These are phyloP conservation scores for Cerastis rubricosa DNA, from an alignment of 2,888 invertebrate species.

Conservation along the genomic window DNA sequence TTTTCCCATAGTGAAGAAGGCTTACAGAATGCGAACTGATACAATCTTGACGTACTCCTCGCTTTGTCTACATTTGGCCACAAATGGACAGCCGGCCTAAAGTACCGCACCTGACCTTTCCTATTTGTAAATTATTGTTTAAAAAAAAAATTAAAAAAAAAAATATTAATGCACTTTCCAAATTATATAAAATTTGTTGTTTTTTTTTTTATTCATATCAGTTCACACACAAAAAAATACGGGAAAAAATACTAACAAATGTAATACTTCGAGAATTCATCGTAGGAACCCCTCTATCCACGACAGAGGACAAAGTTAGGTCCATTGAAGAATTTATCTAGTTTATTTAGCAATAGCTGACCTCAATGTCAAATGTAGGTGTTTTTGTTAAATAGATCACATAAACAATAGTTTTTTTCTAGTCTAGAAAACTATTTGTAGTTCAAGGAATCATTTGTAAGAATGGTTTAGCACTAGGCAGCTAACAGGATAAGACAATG, in stretches of 20 bases:
- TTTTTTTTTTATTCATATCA: neutral
- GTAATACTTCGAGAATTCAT: constrained; percentile 12
- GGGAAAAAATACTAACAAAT: neutral
- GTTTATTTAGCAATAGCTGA: constrained; percentile 67
- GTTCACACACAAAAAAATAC: neutral
- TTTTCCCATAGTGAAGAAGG: neutral
- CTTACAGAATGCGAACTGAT: neutral
- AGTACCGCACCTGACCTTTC: neutral
- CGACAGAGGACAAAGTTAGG: constrained; percentile 60
- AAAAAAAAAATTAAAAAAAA: no score
- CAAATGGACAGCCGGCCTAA: neutral
- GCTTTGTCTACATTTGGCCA: neutral
- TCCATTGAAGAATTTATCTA: constrained; percentile 64
- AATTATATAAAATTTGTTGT: no score
- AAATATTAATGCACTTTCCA: no score
- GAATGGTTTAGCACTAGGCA: neutral
- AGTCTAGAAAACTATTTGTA: constrained; percentile 19
- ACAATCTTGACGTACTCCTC: neutral
- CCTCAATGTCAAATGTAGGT: constrained; percentile 52
- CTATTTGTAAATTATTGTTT: neutral
- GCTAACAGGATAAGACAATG: neutral
- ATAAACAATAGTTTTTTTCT: constrained; percentile 39
- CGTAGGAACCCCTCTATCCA: constrained; percentile 10
- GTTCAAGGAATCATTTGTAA: neutral
- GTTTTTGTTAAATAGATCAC: constrained; percentile 36